Percentiles rank a stretch among this genome's conserved stretches.
These are phyloP conservation scores for Dasysyrphus albostriatus DNA, from an alignment of 2,888 invertebrate genomes.

Conservation along the genomic window DNA sequence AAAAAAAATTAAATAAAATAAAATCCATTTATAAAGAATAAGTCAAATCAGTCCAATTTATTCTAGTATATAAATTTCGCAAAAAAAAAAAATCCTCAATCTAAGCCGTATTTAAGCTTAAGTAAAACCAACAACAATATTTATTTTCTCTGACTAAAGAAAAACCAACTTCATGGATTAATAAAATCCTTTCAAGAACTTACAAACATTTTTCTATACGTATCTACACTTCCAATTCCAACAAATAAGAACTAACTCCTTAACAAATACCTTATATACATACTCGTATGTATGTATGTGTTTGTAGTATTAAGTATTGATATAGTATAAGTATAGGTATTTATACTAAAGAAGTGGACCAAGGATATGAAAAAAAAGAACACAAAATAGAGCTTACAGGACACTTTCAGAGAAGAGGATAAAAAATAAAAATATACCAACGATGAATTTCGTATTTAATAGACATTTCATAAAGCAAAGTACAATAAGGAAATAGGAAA, in stretches of 20 bases:
- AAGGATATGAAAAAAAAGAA: not conserved
- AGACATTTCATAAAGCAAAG: conserved; percentile 49
- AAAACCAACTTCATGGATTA: conserved; percentile 60
- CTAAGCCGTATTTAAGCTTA: not conserved
- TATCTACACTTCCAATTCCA: not conserved
- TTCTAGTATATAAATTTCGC: not conserved
- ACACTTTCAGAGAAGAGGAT: conserved; percentile 41
- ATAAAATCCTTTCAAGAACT: conserved; percentile 56
- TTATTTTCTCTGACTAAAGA: not conserved
- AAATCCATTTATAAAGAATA: conserved; percentile 35
- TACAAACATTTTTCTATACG: conserved; percentile 5
- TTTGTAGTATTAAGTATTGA: too few relatives aligned
- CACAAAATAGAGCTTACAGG: conserved; percentile 21
- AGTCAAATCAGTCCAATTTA: conserved; percentile 49
- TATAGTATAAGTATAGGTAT: not conserved
- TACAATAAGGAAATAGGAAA: conserved; percentile 55
- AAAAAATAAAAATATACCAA: not conserved
- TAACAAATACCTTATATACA: conserved; percentile 5
- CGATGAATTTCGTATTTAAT: conserved; percentile 43
- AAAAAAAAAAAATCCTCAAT: conserved; percentile 24
- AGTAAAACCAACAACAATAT: conserved; percentile 26
- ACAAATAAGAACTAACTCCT: not conserved
- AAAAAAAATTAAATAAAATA: not conserved
- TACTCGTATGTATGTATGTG: too few relatives aligned
- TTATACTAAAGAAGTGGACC: not conserved